phyloP scores from a whole-genome alignment of 2,888 invertebrate species.

The Epistrophella euchroma region DNA sequence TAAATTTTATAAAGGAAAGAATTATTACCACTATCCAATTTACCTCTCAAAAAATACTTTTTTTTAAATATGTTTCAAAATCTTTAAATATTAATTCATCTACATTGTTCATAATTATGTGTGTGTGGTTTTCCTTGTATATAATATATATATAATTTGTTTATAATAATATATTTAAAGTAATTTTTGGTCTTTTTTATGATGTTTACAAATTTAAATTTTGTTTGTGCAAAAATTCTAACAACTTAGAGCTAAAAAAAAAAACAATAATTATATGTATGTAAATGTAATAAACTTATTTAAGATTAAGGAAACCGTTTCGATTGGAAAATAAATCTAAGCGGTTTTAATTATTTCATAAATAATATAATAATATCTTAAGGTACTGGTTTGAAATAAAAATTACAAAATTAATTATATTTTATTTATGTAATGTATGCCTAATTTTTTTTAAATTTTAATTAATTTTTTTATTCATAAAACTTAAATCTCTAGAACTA shows the following conservation, averaged over 20 bases:
- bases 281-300: constrained; percentile 30
- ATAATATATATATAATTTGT: constrained; percentile 49
- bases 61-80: constrained; percentile 28
- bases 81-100: constrained; percentile 67
- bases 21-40: constrained; percentile 6
- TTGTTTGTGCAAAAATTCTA: constrained; percentile 30
- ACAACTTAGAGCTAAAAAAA: constrained; percentile 12
- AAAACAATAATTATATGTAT: constrained; percentile 18
- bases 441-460: constrained; percentile 21
- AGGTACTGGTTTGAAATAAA: constrained; percentile 69
- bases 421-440: constrained; percentile 40
- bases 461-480: constrained; percentile 32
- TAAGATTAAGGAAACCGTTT: constrained; percentile 69
- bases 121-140: constrained; percentile 67
- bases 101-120: constrained; percentile 67
- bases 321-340: constrained; percentile 59
- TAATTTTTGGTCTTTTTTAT: constrained; percentile 71
- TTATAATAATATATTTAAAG: constrained; percentile 58
- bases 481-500: constrained; percentile 72
- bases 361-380: constrained; percentile 58
- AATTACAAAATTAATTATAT: constrained; percentile 35
- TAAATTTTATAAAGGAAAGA: constrained; percentile 20
- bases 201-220: constrained; percentile 51
- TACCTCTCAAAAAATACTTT: constrained; percentile 57
- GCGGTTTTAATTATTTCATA: constrained; percentile 34